These are phyloP conservation scores for Parnassius glacialis DNA, from an alignment of 2,888 invertebrate species.

Conservation along the genomic window DNA sequence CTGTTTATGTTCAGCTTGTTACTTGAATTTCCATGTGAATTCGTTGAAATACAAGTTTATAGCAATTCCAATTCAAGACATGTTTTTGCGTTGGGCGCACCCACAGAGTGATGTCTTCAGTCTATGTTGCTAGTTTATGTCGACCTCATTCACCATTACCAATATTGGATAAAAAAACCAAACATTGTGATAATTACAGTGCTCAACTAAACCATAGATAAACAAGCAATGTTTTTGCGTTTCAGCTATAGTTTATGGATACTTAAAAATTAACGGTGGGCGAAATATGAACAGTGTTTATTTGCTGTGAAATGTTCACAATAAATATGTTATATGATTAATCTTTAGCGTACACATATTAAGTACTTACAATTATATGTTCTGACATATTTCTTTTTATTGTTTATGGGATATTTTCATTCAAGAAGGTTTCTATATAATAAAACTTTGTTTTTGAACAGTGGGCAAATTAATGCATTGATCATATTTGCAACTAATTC, in stretches of 20 bases:
- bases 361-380: too few relatives aligned
- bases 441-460: too few relatives aligned
- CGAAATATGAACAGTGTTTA: slow-evolving; percentile 11
- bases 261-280: slow-evolving; percentile 10
- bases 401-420: too few relatives aligned
- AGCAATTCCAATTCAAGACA: slow-evolving; percentile 7
- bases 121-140: neutral
- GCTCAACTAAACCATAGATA: slow-evolving; percentile 7
- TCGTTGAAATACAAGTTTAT: neutral
- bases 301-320: slow-evolving; percentile 3
- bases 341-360: neutral
- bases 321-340: neutral
- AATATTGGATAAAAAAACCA: slow-evolving; percentile 12
- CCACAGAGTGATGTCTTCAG: slow-evolving; percentile 9
- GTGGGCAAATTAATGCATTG: too few relatives aligned
- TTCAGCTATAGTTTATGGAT: slow-evolving; percentile 14
- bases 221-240: slow-evolving; percentile 10
- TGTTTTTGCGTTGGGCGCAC: slow-evolving; percentile 19
- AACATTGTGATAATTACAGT: slow-evolving; percentile 21
- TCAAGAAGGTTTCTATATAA: too few relatives aligned
- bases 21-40: neutral
- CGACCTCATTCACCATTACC: slow-evolving; percentile 16
- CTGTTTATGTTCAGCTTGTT: too few relatives aligned
- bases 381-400: too few relatives aligned
- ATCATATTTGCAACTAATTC: too few relatives aligned